phyloP scores from a whole-genome alignment of 2,797 vertebrate genomes.

The Phrynocephalus vlangalii region DNA sequence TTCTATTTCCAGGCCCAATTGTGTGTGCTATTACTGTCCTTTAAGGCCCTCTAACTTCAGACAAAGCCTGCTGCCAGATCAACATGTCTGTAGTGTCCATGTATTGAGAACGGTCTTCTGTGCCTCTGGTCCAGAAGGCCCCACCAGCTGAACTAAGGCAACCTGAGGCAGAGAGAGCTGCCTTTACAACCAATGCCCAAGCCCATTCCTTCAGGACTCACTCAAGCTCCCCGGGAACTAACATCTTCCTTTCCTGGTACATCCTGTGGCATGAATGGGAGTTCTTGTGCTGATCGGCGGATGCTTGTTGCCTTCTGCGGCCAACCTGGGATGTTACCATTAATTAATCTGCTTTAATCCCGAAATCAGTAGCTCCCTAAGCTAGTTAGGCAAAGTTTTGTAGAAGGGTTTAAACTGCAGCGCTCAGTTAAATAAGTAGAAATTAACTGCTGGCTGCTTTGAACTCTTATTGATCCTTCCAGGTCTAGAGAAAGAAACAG shows the following conservation, averaged over 20 bases:
- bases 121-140: background rate
- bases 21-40: background rate
- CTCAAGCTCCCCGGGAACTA: background rate
- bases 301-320: background rate
- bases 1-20: background rate
- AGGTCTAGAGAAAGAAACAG: background rate
- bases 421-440: constrained; percentile 13
- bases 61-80: no score
- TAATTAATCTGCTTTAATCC: background rate
- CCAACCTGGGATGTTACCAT: background rate
- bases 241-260: no score
- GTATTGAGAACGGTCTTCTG: background rate
- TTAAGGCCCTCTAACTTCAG: background rate
- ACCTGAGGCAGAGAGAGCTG: background rate
- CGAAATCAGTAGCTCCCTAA: background rate
- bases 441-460: constrained; percentile 5
- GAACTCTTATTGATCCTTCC: constrained; percentile 13
- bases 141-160: background rate
- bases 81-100: background rate
- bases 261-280: no score
- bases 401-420: background rate
- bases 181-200: background rate
- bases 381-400: background rate
- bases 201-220: background rate
- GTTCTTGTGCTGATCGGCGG: background rate